phyloP scores from a whole-genome alignment of 2,113 vertebrate species.

The Melanotaenia duboulayi region DNA sequence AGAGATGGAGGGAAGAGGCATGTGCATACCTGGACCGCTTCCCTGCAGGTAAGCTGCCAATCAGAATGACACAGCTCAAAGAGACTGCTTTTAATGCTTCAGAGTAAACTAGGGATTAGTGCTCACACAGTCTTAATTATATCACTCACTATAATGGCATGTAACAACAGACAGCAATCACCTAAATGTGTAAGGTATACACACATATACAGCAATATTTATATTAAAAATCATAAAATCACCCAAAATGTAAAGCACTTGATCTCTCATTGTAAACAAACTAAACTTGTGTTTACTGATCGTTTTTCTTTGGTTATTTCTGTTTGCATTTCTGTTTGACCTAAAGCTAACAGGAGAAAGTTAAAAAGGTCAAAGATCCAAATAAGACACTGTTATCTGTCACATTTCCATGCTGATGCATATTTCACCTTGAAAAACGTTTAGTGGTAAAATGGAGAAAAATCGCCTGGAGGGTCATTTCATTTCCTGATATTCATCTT shows the following conservation, averaged over 20 bases:
- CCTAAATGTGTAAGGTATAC: background rate
- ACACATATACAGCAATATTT: background rate
- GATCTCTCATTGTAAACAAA: background rate
- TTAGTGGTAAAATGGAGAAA: conserved; percentile 50
- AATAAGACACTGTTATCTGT: conserved; percentile 60
- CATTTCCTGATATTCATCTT: conserved; percentile 10
- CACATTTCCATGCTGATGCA: conserved; percentile 49
- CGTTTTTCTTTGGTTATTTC: background rate
- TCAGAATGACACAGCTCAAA: conserved; percentile 60
- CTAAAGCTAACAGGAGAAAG: conserved; percentile 25
- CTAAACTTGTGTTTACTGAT: background rate
- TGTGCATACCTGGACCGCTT: conserved; percentile 66
- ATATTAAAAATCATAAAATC: background rate
- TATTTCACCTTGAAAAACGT: conserved; percentile 44
- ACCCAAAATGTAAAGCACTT: background rate
- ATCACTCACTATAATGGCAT: background rate
- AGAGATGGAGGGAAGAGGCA: conserved; percentile 29
- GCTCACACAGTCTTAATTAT: conserved; percentile 29
- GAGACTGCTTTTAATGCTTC: conserved; percentile 25
- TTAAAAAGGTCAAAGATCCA: conserved; percentile 55
- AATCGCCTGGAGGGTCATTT: conserved; percentile 26
- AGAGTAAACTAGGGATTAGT: conserved; percentile 44
- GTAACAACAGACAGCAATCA: conserved; percentile 5
- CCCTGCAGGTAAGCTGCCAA: conserved; percentile 71
- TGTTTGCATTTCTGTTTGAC: conserved; percentile 52